Base-by-base conservation (phyloP, 2,888 invertebrate species). In the Drosophila mimetica region DNA sequence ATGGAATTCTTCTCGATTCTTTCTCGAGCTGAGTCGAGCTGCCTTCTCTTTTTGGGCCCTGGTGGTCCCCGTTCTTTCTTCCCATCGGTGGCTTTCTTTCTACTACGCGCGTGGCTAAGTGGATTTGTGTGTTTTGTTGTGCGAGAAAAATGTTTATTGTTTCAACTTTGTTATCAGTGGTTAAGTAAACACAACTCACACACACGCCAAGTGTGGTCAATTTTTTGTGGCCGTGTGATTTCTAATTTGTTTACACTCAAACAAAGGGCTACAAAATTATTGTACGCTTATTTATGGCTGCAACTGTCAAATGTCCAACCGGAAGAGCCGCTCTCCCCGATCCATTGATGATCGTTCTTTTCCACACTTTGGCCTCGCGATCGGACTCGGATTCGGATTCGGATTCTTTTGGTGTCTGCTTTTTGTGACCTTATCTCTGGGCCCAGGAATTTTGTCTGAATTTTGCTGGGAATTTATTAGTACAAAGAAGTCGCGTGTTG, bases 61-160 rank as follows among this genome's bases (percentile, higher is more conserved):
- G 55, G 55, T 57, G 55, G 55, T 57, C 55, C 55, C 77, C 61
- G 79, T 66, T 82, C 77, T 70, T 44, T 72, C 81, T 52, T 18
- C 34, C 47, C 44, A 53, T 39, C 61, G 58, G 59, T 50, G 69
- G 71, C 80, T 77, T 80, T 80, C 73, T 78, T 77, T 64, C 64
- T 60, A 73, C 64, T 60, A 73, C 61, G 79, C 79, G 86, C 77
- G 82, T 59, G 82, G 74, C 89, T 90, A 90, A 90, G 90, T 90
- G 90, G 90, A 90, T 90, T 90, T 90, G 90, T 90, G 86, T 90
- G 90, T 90, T 90, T 85, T 90, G 75, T 67, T 72, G 87, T 77
- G 82, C 83, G 88, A 87, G 86, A 89, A 89, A 90, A 90, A 89
- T 90, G 90, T 90, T 90, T 90, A 90, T 90, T 90, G 90, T 90